Conservation (phyloP, 2,888 invertebrate genomes). For the Spodoptera littoralis region DNA sequence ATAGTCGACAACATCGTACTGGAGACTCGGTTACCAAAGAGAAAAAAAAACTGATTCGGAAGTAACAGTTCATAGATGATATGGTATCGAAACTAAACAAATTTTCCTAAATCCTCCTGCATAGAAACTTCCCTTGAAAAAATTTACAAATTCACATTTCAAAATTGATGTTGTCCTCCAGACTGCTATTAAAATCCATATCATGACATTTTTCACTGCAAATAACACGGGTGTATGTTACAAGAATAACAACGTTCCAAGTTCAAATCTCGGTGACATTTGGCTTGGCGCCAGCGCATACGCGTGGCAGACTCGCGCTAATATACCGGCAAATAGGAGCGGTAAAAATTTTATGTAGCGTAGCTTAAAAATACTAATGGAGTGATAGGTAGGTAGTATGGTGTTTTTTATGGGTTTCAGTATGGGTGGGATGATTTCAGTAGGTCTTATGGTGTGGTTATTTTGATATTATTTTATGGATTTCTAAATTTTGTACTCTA, state of each 20-base stretch:
- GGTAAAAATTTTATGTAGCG: slow-evolving; percentile 21
- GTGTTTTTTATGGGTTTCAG: slow-evolving; percentile 19
- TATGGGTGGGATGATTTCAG: too few species aligned
- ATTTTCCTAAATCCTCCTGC: too few species aligned
- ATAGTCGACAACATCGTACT: too few species aligned
- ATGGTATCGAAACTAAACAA: too few species aligned
- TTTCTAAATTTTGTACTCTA: too few species aligned
- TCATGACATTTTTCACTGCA: slow-evolving; percentile 59
- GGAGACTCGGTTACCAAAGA: too few species aligned
- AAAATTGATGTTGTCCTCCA: slow-evolving; percentile 21
- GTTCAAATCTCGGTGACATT: slow-evolving; percentile 64
- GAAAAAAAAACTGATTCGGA: too few species aligned
- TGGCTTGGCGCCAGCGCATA: slow-evolving; percentile 60
- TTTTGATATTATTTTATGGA: too few species aligned
- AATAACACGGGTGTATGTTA: slow-evolving; percentile 61
- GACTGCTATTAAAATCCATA: slow-evolving; percentile 43
- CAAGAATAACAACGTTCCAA: slow-evolving; percentile 70
- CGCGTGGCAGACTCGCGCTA: slow-evolving; percentile 47
- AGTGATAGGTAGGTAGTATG: neutral
- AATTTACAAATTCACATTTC: too few species aligned
- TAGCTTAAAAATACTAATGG: slow-evolving; percentile 12
- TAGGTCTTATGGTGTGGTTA: too few species aligned
- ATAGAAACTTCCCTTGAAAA: too few species aligned
- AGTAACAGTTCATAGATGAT: too few species aligned
- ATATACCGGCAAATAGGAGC: slow-evolving; percentile 33